These are phyloP conservation scores for Amphiura filiformis DNA, from an alignment of 35 echinoderm and acorn worm species.

Conservation along the genomic window DNA sequence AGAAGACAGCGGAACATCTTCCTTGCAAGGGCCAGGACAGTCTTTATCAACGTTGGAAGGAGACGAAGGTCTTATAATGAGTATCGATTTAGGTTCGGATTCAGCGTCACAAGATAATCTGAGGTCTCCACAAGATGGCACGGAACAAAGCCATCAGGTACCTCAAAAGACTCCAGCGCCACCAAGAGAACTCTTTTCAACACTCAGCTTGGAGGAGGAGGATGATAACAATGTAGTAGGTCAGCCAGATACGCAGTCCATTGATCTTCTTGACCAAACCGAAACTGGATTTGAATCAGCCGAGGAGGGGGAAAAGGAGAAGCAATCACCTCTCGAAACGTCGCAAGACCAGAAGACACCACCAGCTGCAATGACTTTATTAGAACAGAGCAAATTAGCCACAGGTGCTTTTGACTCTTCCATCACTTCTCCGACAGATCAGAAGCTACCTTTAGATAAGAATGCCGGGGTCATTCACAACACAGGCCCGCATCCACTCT, in stretches of 20 bases:
- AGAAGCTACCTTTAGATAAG: background rate
- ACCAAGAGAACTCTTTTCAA: background rate
- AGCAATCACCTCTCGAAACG: background rate
- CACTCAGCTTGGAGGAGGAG: background rate
- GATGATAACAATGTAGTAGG: background rate
- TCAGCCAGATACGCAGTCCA: background rate
- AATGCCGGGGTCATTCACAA: background rate
- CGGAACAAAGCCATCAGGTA: background rate
- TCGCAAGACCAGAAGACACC: background rate
- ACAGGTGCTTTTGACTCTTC: background rate
- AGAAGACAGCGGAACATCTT: background rate
- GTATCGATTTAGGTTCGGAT: background rate
- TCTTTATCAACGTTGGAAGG: background rate
- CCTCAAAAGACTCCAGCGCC: background rate
- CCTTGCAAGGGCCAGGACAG: background rate
- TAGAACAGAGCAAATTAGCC: background rate
- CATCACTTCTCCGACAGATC: background rate
- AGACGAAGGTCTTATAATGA: background rate
- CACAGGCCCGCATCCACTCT: background rate
- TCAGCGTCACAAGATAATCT: background rate
- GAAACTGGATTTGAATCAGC: background rate
- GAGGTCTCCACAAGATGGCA: too few species aligned
- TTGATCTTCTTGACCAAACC: background rate
- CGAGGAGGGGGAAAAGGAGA: background rate
- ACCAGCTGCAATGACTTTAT: background rate